These are phyloP conservation scores for Campoletis sonorensis DNA, from an alignment of 1,140 invertebrate genomes.

Conservation along the genomic window DNA sequence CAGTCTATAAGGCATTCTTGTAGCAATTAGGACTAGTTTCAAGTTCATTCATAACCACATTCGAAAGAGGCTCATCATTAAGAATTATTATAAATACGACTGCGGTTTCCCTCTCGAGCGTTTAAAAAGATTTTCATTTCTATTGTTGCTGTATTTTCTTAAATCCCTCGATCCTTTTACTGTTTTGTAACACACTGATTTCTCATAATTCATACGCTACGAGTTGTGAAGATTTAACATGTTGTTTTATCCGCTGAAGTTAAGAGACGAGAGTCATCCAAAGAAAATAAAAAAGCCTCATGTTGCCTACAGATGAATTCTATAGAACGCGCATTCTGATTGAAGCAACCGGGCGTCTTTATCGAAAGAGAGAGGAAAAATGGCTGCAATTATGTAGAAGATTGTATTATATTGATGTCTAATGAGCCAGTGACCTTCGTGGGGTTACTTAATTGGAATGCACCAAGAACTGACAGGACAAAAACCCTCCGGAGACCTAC, in stretches of 20 bases:
- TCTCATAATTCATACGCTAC: too few species aligned
- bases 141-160: too few species aligned
- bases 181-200: too few species aligned
- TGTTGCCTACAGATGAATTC: slow-evolving; percentile 32
- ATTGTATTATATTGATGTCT: slow-evolving; percentile 37
- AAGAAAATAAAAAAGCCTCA: background rate
- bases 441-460: slow-evolving; percentile 43
- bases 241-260: background rate
- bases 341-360: slow-evolving; percentile 47
- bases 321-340: slow-evolving; percentile 71
- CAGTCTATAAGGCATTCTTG: slow-evolving; percentile 19
- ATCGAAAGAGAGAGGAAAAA: slow-evolving; percentile 40
- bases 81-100: background rate
- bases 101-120: background rate
- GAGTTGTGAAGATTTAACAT: too few species aligned
- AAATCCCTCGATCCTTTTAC: too few species aligned
- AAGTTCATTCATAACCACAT: background rate
- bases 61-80: background rate
- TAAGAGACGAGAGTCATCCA: background rate
- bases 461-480: slow-evolving; percentile 28
- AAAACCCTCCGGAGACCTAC: slow-evolving; percentile 20
- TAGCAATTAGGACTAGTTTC: slow-evolving; percentile 21
- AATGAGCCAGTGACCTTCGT: slow-evolving; percentile 47
- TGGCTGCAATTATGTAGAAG: slow-evolving; percentile 49
- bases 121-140: background rate